A percentile compares a stretch with the other conserved stretches of the same genome.
These are phyloP conservation scores for Tautogolabrus adspersus DNA, from an alignment of 2,113 vertebrate species.

Conservation along the genomic window DNA sequence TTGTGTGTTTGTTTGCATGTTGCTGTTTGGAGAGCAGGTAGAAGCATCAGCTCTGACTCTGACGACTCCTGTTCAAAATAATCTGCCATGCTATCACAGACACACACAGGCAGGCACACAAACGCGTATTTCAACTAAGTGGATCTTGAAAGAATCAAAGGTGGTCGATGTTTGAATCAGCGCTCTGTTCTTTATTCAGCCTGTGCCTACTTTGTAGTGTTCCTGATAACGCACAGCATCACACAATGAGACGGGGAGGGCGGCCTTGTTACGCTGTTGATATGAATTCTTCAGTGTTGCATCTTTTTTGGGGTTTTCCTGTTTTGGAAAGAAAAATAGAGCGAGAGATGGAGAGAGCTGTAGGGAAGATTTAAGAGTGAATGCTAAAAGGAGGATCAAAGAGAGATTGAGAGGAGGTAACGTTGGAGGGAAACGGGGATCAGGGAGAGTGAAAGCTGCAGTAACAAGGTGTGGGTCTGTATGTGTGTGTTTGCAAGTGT, in stretches of 20 bases:
- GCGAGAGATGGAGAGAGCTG: slow-evolving; percentile 4
- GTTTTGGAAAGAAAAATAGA: slow-evolving; percentile 15
- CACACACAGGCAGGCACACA: slow-evolving; percentile 10
- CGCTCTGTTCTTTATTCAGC: slow-evolving; percentile 39
- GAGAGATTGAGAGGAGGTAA: slow-evolving; percentile 36
- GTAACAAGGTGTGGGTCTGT: slow-evolving; percentile 5
- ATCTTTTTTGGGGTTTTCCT: slow-evolving; percentile 18
- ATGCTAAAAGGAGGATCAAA: slow-evolving; percentile 58
- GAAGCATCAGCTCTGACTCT: slow-evolving; percentile 41
- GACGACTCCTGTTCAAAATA: slow-evolving; percentile 44
- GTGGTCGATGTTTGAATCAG: slow-evolving; percentile 55
- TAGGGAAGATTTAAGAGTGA: slow-evolving; percentile 52
- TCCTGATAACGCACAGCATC: slow-evolving; percentile 28
- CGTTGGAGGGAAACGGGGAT: background rate
- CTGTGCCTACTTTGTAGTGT: slow-evolving; percentile 32
- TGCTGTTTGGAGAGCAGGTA: slow-evolving; percentile 28
- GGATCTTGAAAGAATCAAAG: slow-evolving; percentile 66
- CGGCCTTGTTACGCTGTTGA: slow-evolving; percentile 32
- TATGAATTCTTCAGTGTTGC: slow-evolving; percentile 37
- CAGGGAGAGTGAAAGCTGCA: background rate
- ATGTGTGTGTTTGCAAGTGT: background rate
- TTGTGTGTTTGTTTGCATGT: slow-evolving; percentile 17
- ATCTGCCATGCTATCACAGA: slow-evolving; percentile 30
- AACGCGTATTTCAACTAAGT: slow-evolving; percentile 31
- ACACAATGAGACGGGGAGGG: slow-evolving; percentile 2